Conservation (phyloP, 92 coral and sea anemone genomes). For the Epizoanthus rinbou region DNA sequence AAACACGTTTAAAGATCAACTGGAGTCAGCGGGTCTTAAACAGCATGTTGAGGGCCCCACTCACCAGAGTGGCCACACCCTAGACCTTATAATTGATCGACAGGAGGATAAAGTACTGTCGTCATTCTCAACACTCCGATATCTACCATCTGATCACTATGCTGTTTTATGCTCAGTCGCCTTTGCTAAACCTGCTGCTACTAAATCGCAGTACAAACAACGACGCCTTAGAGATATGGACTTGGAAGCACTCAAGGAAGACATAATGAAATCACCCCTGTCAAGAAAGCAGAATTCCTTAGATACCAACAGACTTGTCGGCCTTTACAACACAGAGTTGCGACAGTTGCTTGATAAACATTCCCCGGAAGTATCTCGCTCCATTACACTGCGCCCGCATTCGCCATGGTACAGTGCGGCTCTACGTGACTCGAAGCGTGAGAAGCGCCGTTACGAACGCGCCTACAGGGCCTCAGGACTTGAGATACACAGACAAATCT, state of each 20-base stretch:
- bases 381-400: conserved; percentile 55
- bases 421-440: conserved; percentile 37
- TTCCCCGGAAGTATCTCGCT: conserved; percentile 48
- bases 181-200: conserved; percentile 43
- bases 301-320: conserved; percentile 39
- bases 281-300: neutral
- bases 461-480: conserved; percentile 42
- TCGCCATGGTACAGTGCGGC: conserved; percentile 43
- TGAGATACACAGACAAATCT: conserved; percentile 49
- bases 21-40: conserved; percentile 50
- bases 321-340: conserved; percentile 45
- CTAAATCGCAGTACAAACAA: conserved; percentile 36
- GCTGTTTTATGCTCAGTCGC: conserved; percentile 47
- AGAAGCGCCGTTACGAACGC: conserved; percentile 47
- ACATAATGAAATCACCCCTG: conserved; percentile 6
- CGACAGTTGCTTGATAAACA: conserved; percentile 44
- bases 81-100: conserved; percentile 49
- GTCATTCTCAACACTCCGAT: conserved; percentile 27
- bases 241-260: conserved; percentile 41
- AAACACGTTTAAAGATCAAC: conserved; percentile 36
- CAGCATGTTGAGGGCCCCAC: conserved; percentile 53
- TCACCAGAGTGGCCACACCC: conserved; percentile 51
- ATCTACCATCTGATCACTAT: conserved; percentile 53
- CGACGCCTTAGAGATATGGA: conserved; percentile 37
- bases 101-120: conserved; percentile 49